Conservation (phyloP, 2,797 vertebrate genomes). For the Carapus acus region DNA sequence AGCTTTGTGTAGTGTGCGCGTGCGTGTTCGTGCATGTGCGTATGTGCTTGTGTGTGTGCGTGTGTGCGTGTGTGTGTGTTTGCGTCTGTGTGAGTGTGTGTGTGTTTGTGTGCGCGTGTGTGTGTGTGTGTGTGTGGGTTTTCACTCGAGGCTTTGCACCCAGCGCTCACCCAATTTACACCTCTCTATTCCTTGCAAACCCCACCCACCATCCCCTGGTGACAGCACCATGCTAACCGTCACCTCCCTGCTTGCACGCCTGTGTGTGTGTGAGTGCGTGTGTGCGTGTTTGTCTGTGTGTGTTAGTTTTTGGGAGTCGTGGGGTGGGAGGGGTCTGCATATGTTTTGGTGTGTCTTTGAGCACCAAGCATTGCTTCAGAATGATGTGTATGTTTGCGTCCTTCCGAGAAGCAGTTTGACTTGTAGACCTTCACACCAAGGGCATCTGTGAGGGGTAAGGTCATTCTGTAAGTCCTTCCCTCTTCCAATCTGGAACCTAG, state of each 20-base stretch:
- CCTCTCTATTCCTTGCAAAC: constrained; percentile 67
- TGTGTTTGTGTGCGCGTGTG: constrained; percentile 46
- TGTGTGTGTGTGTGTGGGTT: constrained; percentile 37
- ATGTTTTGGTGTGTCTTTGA: constrained; percentile 28
- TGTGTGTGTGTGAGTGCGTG: constrained; percentile 30
- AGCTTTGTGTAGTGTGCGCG: constrained; percentile 63
- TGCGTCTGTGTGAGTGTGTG: constrained; percentile 27
- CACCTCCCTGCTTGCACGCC: constrained; percentile 60
- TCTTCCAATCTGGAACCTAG: neutral
- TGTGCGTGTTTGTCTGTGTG: constrained; percentile 3
- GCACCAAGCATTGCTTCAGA: too few species aligned
- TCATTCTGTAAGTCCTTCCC: constrained; percentile 10
- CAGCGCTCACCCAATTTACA: constrained; percentile 77
- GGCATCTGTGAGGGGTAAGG: constrained; percentile 11
- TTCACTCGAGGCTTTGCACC: constrained; percentile 65
- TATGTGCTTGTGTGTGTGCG: too few species aligned
- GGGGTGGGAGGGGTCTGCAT: constrained; percentile 7
- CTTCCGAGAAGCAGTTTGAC: constrained; percentile 35
- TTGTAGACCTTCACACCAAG: constrained; percentile 32
- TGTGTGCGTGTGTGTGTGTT: constrained; percentile 37
- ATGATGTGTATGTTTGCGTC: constrained; percentile 21
- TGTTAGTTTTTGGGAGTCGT: neutral
- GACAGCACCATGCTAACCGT: constrained; percentile 65
- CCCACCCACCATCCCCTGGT: constrained; percentile 60
- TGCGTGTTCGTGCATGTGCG: constrained; percentile 29